Percentiles rank a stretch among this genome's conserved stretches.
These are phyloP conservation scores for Aphaenogaster rudis DNA, from an alignment of 1,140 invertebrate species.

Conservation along the genomic window DNA sequence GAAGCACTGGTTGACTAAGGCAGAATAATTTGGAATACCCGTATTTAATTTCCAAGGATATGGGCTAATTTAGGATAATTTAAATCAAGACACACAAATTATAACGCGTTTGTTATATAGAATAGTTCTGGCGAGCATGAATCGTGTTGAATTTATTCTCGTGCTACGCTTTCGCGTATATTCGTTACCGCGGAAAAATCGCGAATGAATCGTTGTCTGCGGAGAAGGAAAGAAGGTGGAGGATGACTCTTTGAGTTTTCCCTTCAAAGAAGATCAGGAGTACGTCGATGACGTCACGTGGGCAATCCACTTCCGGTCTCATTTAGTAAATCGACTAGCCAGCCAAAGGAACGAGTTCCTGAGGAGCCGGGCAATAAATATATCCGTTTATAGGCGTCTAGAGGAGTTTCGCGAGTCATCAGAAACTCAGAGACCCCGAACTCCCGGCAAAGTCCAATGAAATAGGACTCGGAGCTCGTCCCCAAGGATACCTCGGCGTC, in stretches of 20 bases:
- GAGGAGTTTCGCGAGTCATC: slow-evolving; percentile 74
- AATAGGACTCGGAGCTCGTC: slow-evolving; percentile 59
- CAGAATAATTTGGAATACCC: neutral
- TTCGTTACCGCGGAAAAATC: neutral
- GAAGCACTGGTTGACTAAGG: no score
- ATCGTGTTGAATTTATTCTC: slow-evolving; percentile 10
- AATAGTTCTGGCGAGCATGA: neutral
- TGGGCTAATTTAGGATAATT: neutral
- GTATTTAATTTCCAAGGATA: neutral
- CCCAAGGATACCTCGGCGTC: slow-evolving; percentile 25
- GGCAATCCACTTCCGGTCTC: slow-evolving; percentile 72
- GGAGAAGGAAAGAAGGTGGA: neutral
- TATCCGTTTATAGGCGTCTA: slow-evolving; percentile 74
- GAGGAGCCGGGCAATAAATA: slow-evolving; percentile 72
- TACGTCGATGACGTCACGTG: slow-evolving; percentile 63
- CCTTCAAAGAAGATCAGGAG: slow-evolving; percentile 64
- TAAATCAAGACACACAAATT: neutral
- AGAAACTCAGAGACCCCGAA: slow-evolving; percentile 67
- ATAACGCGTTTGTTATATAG: neutral
- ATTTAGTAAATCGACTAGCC: slow-evolving; percentile 73
- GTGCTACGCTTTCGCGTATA: neutral
- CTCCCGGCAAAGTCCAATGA: slow-evolving; percentile 64
- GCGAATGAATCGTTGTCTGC: neutral
- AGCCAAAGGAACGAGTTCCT: slow-evolving; percentile 60
- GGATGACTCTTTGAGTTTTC: slow-evolving; percentile 58